These are phyloP conservation scores for Zaprionus africanus DNA, from an alignment of 1,140 invertebrate species.

Conservation along the genomic window DNA sequence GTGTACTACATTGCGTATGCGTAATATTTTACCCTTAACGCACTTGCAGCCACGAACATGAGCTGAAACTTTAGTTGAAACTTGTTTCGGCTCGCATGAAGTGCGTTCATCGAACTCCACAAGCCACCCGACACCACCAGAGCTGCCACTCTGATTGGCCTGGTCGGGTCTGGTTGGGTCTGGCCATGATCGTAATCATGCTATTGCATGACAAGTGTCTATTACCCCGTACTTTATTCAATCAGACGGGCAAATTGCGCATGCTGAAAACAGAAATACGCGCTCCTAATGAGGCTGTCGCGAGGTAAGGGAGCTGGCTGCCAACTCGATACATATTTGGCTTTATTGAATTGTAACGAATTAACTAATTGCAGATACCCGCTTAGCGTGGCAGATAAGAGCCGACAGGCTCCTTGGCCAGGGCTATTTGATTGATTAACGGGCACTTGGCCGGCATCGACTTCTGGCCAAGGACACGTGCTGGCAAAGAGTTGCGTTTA, in stretches of 20 bases:
- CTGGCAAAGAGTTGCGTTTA: constrained; percentile 63
- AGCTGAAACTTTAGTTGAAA: constrained; percentile 8
- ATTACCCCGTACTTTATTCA: constrained; percentile 60
- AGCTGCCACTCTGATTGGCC: constrained; percentile 31
- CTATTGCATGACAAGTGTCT: constrained; percentile 73
- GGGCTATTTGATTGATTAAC: constrained; percentile 41
- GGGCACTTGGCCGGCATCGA: constrained; percentile 1
- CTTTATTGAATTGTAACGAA: constrained; percentile 45
- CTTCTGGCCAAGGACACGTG: constrained; percentile 36
- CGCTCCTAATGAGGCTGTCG: constrained; percentile 27
- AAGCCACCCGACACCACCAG: neutral
- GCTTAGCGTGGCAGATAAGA: constrained; percentile 49
- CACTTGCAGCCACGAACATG: neutral
- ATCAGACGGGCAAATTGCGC: constrained; percentile 62
- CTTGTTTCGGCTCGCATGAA: constrained; percentile 5
- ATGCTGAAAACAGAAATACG: constrained; percentile 48
- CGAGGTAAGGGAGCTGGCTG: constrained; percentile 7
- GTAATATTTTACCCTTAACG: constrained; percentile 29
- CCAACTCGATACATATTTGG: constrained; percentile 36
- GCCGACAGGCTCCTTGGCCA: constrained; percentile 39
- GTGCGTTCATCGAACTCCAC: neutral
- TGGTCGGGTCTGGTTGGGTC: neutral
- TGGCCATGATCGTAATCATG: constrained; percentile 55
- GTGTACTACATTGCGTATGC: constrained; percentile 47
- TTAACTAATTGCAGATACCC: constrained; percentile 64